Percentiles rank a stretch among this genome's conserved stretches.
Evolutionary conservation across 2,797 vertebrate species (phyloP).

Genomic region (Rhadinocentrus ornatus): DNA sequence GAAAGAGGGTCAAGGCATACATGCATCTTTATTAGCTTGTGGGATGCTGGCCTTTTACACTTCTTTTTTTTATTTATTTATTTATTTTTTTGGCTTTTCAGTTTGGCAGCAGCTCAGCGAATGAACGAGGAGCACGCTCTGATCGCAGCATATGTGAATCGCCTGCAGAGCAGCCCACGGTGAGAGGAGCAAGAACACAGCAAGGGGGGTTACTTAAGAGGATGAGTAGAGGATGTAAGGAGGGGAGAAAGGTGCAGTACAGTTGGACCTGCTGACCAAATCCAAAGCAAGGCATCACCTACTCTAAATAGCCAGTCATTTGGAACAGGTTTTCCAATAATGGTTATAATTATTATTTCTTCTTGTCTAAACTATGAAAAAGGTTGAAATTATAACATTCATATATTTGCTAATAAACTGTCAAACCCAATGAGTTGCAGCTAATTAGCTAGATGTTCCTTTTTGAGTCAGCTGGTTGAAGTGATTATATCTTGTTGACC

Average conservation of each 20-base stretch:
- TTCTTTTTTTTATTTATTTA: background rate
- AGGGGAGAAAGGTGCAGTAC: background rate
- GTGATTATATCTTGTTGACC: too few relatives aligned
- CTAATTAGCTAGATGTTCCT: too few relatives aligned
- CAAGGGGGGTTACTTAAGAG: conserved; percentile 15
- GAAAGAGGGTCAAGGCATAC: background rate
- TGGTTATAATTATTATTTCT: background rate
- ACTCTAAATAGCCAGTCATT: background rate
- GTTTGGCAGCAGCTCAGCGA: conserved; percentile 77
- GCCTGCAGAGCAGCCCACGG: conserved; percentile 87
- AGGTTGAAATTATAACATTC: too few relatives aligned
- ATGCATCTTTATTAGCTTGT: background rate
- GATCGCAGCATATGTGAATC: conserved; percentile 90
- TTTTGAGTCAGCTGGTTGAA: background rate
- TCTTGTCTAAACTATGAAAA: background rate
- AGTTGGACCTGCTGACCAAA: background rate
- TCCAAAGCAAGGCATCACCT: background rate
- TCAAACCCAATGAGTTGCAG: background rate
- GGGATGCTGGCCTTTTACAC: conserved; percentile 3
- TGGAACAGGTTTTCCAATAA: background rate
- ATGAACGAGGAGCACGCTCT: conserved; percentile 91
- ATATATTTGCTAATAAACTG: background rate
- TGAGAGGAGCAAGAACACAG: conserved; percentile 74
- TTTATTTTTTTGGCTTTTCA: conserved; percentile 33
- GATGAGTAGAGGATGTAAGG: background rate